Conservation (phyloP, 2,113 vertebrate species). For the Chlorodrepanis virens region DNA sequence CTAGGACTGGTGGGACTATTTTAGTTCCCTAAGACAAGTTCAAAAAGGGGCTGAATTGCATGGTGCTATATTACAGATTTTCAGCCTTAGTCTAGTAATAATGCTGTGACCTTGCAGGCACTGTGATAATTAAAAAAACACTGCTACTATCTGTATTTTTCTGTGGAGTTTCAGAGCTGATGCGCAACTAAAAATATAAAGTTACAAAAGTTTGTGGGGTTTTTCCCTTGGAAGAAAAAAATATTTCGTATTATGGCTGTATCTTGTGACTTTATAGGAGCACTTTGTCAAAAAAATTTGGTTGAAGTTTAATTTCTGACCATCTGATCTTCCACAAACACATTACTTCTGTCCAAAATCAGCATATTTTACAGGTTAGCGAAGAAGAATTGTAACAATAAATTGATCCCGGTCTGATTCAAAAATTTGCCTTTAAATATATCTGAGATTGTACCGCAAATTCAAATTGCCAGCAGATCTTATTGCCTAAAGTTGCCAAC, state of each 20-base stretch:
- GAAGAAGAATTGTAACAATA: not conserved
- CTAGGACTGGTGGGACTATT: not conserved
- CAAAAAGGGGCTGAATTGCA: not conserved
- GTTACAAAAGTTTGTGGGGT: fast-evolving
- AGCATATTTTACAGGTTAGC: not conserved
- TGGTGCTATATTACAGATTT: not conserved
- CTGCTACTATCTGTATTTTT: not conserved
- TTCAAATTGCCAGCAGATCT: not conserved
- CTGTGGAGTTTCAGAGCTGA: not conserved
- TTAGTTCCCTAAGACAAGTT: not conserved
- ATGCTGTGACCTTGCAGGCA: not conserved
- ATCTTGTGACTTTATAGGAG: not conserved
- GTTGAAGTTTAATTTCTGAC: not conserved
- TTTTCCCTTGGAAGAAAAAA: not conserved
- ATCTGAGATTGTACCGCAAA: not conserved
- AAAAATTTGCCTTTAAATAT: not conserved
- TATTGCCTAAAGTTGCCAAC: not conserved
- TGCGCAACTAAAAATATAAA: not conserved
- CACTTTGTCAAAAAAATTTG: not conserved
- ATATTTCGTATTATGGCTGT: fast-evolving
- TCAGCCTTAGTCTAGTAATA: not conserved
- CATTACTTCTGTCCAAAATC: not conserved
- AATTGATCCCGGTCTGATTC: not conserved
- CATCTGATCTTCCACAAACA: not conserved
- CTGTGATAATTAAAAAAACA: not conserved